phyloP scores from a whole-genome alignment of 1,140 invertebrate genomes.

The Drosophila triauraria region DNA sequence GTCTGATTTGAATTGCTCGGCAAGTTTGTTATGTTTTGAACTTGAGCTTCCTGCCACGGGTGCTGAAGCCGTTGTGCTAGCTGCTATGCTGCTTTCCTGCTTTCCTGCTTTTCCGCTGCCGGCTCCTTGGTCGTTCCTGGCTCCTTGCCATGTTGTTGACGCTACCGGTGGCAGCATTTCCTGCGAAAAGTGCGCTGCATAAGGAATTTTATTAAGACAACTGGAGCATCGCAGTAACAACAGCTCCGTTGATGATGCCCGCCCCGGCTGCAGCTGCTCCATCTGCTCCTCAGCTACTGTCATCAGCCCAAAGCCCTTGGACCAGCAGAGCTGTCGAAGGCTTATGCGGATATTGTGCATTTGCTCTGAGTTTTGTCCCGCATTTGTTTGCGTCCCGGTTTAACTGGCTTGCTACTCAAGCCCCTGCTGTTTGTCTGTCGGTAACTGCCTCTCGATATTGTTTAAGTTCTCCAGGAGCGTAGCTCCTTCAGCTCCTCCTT shows the following conservation, averaged over 20 bases:
- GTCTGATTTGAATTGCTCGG: conserved; percentile 78
- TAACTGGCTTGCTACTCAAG: conserved; percentile 72
- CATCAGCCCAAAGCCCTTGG: conserved; percentile 38
- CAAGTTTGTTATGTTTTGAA: conserved; percentile 82
- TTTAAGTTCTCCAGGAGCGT: conserved; percentile 45
- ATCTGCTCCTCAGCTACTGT: conserved; percentile 3
- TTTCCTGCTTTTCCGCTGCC: conserved; percentile 29
- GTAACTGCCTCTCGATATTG: conserved; percentile 51
- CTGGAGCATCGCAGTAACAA: conserved; percentile 45
- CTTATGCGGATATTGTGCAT: conserved; percentile 79
- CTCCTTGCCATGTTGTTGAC: conserved; percentile 23
- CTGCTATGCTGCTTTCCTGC: conserved; percentile 7
- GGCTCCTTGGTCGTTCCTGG: conserved; percentile 17
- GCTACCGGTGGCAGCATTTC: conserved; percentile 63
- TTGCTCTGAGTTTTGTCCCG: conserved; percentile 66
- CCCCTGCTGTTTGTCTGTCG: conserved; percentile 51
- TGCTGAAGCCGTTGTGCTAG: conserved; percentile 37
- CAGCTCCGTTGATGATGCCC: conserved; percentile 63
- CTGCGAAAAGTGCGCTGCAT: conserved; percentile 76
- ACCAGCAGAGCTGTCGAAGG: conserved; percentile 69
- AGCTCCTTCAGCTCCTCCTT: neutral
- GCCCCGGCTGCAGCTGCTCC: conserved; percentile 26
- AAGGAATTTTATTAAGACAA: conserved; percentile 82
- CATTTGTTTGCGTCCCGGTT: conserved; percentile 74
- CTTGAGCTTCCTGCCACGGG: conserved; percentile 76